Percentiles rank a stretch among this genome's conserved stretches.
Conservation (phyloP, 2,888 invertebrate genomes). For the Acrocyrtus sp. region DNA sequence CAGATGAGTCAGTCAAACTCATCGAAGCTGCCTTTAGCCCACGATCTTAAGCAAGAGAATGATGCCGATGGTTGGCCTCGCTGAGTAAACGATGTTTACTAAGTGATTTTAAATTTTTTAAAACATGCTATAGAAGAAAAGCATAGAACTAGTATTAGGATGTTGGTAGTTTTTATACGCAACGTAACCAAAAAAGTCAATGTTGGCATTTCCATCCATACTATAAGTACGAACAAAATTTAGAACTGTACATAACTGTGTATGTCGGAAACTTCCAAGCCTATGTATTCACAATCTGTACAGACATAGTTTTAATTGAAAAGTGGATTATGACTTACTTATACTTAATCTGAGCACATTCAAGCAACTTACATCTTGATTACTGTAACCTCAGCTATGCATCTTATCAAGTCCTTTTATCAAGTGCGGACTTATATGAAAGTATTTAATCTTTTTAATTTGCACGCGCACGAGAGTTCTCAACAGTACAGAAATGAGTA, state of each 20-base stretch:
- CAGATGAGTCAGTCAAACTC: conserved; percentile 45
- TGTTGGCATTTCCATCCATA: conserved; percentile 47
- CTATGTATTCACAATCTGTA: conserved; percentile 50
- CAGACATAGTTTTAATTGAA: conserved; percentile 31
- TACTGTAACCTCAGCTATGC: conserved; percentile 40
- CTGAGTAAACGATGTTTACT: conserved; percentile 21
- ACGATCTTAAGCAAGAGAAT: conserved; percentile 51
- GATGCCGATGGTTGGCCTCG: conserved; percentile 61
- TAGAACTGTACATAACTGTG: conserved; percentile 3
- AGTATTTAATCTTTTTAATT: conserved; percentile 1
- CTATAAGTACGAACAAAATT: too few species aligned
- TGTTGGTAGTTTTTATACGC: conserved; percentile 3
- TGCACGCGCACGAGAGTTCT: conserved; percentile 24
- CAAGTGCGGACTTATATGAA: conserved; percentile 13
- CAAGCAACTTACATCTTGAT: conserved; percentile 8
- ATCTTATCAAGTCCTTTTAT: conserved; percentile 32
- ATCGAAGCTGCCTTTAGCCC: conserved; percentile 45
- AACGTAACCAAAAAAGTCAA: conserved; percentile 30
- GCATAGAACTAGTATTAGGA: not conserved
- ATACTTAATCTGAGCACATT: conserved; percentile 3
- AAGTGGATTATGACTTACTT: not conserved
- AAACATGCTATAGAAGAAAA: not conserved
- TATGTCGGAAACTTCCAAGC: conserved; percentile 34
- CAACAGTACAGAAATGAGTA: too few species aligned
- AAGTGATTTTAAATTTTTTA: conserved; percentile 4